Evolutionary conservation across 2,888 invertebrate genomes (phyloP).

Genomic region (Trissolcus brochymenae): DNA sequence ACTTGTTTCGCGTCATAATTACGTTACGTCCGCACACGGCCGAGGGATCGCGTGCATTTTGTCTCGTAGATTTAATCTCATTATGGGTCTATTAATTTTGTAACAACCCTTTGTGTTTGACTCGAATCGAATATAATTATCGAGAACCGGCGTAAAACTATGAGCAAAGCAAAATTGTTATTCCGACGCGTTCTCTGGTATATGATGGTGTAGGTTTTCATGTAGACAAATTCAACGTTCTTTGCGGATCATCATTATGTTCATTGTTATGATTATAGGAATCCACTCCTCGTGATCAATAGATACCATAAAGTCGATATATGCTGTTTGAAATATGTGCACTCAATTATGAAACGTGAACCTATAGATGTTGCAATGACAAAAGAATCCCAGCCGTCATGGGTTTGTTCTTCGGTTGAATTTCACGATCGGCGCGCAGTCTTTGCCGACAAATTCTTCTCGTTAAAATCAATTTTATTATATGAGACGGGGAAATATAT

Average conservation of each 20-base stretch:
- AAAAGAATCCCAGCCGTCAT: constrained; percentile 14
- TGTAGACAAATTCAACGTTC: background rate
- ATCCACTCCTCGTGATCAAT: too few relatives aligned
- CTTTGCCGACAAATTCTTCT: constrained; percentile 6
- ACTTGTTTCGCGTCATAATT: constrained; percentile 18
- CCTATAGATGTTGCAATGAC: constrained; percentile 17
- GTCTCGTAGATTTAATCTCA: constrained; percentile 17
- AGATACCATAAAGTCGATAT: constrained; percentile 4
- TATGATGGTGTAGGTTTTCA: background rate
- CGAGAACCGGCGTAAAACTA: background rate
- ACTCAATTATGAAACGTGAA: constrained; percentile 11
- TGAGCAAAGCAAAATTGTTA: background rate
- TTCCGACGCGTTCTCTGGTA: too few relatives aligned
- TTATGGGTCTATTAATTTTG: constrained; percentile 27
- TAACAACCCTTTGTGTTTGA: constrained; percentile 11
- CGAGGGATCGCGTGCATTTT: constrained; percentile 7
- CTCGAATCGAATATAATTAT: constrained; percentile 3
- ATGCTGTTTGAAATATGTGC: constrained; percentile 12
- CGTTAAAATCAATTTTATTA: constrained; percentile 39
- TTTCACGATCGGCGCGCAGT: constrained; percentile 1
- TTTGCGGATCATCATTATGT: too few relatives aligned
- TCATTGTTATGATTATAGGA: too few relatives aligned
- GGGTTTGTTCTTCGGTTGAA: constrained; percentile 8
- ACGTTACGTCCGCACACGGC: background rate
- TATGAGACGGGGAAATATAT: constrained; percentile 7